Conservation (phyloP, 2,113 vertebrate genomes). For the Corapipo altera region DNA sequence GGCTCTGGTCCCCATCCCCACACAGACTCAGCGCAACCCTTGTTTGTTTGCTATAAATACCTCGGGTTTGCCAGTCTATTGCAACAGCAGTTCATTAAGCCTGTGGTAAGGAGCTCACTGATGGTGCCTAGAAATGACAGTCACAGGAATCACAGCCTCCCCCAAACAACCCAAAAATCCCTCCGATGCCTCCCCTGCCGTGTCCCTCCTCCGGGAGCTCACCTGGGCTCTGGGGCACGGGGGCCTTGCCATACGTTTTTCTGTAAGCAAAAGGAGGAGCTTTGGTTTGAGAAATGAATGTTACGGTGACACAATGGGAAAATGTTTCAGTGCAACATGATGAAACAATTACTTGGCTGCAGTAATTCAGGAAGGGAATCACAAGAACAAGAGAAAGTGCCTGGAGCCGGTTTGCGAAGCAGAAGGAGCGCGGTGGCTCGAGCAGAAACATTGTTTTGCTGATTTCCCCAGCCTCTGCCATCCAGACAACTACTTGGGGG, state of each 20-base stretch:
- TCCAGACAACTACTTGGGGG: background rate
- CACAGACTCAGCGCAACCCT: background rate
- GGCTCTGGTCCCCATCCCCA: background rate
- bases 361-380: conserved; percentile 56
- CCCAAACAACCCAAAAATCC: background rate
- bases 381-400: conserved; percentile 49
- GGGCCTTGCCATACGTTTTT: background rate
- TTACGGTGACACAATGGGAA: conserved; percentile 42
- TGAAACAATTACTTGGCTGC: conserved; percentile 72
- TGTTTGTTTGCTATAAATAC: conserved; percentile 58
- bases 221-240: background rate
- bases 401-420: background rate
- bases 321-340: conserved; percentile 54
- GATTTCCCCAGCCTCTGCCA: background rate
- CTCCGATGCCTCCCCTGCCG: background rate
- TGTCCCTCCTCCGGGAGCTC: background rate
- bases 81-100: conserved; percentile 24
- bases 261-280: background rate
- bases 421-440: background rate
- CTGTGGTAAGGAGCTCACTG: background rate
- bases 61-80: background rate
- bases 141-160: background rate
- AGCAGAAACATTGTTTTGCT: background rate
- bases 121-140: background rate
- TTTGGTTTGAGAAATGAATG: background rate